Conservation (phyloP, 2,113 vertebrate species). For the Hemicordylus capensis region DNA sequence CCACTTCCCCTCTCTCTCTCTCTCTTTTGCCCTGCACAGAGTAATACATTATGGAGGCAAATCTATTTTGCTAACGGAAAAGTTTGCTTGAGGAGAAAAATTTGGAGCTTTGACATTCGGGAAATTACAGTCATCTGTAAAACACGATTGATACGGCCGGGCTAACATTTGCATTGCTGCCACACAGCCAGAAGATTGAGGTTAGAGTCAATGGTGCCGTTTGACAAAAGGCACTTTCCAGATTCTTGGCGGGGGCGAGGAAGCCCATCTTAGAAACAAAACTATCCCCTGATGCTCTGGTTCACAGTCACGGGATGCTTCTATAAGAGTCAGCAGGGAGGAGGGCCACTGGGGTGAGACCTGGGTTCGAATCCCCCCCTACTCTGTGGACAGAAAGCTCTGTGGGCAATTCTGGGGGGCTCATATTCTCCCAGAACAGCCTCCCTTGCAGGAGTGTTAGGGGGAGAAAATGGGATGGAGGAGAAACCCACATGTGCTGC, state of each 20-base stretch:
- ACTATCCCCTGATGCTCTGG: no score
- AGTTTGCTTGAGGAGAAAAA: constrained; percentile 82
- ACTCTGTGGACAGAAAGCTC: no score
- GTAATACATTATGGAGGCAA: constrained; percentile 81
- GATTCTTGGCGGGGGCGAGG: not conserved
- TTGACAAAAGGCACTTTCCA: constrained; percentile 38
- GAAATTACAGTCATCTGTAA: constrained; percentile 86
- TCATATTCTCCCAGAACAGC: not conserved
- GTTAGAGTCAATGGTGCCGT: constrained; percentile 70
- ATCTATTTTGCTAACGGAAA: constrained; percentile 82
- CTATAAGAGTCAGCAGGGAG: no score
- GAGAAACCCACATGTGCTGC: not conserved
- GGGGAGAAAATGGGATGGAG: not conserved
- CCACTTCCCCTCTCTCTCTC: not conserved
- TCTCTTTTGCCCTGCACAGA: constrained; percentile 60
- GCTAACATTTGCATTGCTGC: constrained; percentile 79
- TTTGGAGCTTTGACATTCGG: constrained; percentile 82
- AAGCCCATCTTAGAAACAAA: not conserved
- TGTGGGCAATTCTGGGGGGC: not conserved
- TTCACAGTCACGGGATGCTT: no score
- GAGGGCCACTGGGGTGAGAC: no score
- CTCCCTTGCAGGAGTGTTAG: not conserved
- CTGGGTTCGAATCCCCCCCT: not conserved
- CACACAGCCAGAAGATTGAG: constrained; percentile 70
- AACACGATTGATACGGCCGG: constrained; percentile 76